Evolutionary conservation across 1,140 invertebrate species (phyloP).

Genomic region (Helicoverpa armigera): DNA sequence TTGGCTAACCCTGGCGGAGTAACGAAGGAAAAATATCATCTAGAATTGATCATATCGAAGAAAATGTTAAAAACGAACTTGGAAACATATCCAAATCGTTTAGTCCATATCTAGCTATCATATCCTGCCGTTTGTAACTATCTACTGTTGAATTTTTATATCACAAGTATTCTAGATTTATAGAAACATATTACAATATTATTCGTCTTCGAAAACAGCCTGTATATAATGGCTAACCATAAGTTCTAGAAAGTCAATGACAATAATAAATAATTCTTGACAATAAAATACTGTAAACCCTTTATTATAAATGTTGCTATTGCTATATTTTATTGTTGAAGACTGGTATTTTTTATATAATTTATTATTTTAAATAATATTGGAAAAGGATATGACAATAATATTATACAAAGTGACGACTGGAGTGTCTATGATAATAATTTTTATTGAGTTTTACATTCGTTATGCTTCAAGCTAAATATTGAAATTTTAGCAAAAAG

Average conservation of each 20-base stretch:
- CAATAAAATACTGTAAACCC: slow-evolving; percentile 30
- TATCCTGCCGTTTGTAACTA: slow-evolving; percentile 39
- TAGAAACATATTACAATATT: slow-evolving; percentile 25
- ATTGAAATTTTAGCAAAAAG: slow-evolving; percentile 3
- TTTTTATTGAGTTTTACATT: slow-evolving; percentile 38
- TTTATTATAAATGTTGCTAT: slow-evolving; percentile 33
- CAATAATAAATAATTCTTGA: slow-evolving; percentile 36
- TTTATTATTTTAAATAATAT: slow-evolving; percentile 26
- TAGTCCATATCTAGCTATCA: slow-evolving; percentile 28
- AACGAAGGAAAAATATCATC: not conserved
- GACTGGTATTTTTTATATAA: slow-evolving; percentile 37
- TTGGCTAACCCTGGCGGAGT: not conserved
- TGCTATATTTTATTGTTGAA: slow-evolving; percentile 31
- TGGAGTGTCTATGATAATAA: not conserved
- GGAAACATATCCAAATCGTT: slow-evolving; percentile 27
- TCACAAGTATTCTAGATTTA: not conserved
- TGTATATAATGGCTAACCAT: slow-evolving; percentile 1
- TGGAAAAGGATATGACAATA: slow-evolving; percentile 26
- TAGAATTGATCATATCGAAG: slow-evolving; percentile 22
- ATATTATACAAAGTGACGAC: slow-evolving; percentile 4
- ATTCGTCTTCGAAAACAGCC: slow-evolving; percentile 25
- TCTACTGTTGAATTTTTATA: slow-evolving; percentile 43
- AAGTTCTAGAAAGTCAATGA: slow-evolving; percentile 16
- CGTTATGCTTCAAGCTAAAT: slow-evolving; percentile 22
- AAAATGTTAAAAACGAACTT: not conserved